Evolutionary conservation across 2,113 vertebrate genomes (phyloP).

Genomic region (Lophochroa leadbeateri): DNA sequence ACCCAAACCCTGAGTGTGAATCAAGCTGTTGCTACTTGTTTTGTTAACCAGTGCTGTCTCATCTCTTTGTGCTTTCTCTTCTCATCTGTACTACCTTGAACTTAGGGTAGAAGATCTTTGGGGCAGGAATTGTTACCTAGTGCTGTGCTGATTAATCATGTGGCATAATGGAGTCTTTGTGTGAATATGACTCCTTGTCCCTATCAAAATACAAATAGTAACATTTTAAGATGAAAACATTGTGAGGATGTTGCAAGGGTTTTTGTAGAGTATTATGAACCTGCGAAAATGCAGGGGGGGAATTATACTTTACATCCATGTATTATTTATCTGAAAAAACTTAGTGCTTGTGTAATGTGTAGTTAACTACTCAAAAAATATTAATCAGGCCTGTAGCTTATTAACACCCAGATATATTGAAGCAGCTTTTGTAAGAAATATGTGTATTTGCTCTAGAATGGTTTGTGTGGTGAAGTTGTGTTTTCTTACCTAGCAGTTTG

Average conservation of each 20-base stretch:
- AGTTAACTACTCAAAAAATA: background rate
- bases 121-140: background rate
- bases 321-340: background rate
- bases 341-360: background rate
- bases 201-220: background rate
- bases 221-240: background rate
- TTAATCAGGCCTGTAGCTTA: background rate
- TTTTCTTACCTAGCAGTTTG: background rate
- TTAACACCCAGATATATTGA: background rate
- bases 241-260: background rate
- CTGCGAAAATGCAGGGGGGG: background rate
- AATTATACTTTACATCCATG: background rate
- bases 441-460: background rate
- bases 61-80: background rate
- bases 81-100: background rate
- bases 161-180: background rate
- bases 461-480: background rate
- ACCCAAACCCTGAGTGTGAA: background rate
- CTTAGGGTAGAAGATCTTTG: background rate
- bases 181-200: background rate
- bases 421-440: background rate
- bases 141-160: background rate
- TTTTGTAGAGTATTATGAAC: background rate
- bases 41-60: background rate
- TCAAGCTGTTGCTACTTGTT: background rate